Evolutionary conservation across 30 jellyfish, hydroid and myxozoan genomes (phyloP).

Genomic region (Kudoa iwatai): DNA sequence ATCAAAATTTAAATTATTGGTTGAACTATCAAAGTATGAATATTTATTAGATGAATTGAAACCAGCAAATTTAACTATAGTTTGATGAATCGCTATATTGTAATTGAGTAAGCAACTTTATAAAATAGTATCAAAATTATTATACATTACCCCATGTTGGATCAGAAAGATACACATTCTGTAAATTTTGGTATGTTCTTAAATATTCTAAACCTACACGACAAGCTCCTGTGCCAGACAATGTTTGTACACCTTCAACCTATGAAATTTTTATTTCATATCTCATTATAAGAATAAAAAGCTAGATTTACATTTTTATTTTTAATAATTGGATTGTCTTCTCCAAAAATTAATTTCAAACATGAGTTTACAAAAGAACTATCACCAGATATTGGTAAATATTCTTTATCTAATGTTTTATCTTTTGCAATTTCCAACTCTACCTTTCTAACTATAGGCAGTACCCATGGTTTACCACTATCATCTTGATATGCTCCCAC

Average conservation of each 20-base stretch:
- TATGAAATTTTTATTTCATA: not conserved
- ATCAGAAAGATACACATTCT: constrained; percentile 12
- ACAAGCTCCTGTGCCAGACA: constrained; percentile 84
- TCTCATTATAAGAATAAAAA: not conserved
- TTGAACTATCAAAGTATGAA: constrained; percentile 13
- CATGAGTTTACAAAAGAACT: constrained; percentile 14
- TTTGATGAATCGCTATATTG: constrained; percentile 18
- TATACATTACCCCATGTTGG: constrained; percentile 63
- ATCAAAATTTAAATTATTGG: constrained; percentile 14
- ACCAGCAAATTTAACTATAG: constrained; percentile 8
- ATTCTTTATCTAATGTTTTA: constrained; percentile 37
- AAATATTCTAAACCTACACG: constrained; percentile 13
- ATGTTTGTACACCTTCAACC: constrained; percentile 48
- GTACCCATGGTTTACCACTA: constrained; percentile 29
- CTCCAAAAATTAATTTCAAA: constrained; percentile 27
- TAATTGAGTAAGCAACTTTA: not conserved
- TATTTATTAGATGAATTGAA: constrained; percentile 15
- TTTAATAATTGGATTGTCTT: constrained; percentile 16
- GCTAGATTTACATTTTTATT: constrained; percentile 17
- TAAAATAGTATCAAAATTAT: constrained; percentile 1
- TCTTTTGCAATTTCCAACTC: constrained; percentile 41
- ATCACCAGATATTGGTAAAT: constrained; percentile 53
- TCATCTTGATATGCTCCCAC: constrained; percentile 40
- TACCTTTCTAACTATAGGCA: constrained; percentile 61
- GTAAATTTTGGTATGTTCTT: constrained; percentile 2